These are phyloP conservation scores for Rhinichthys klamathensis DNA, from an alignment of 2,113 vertebrate species.

Conservation along the genomic window DNA sequence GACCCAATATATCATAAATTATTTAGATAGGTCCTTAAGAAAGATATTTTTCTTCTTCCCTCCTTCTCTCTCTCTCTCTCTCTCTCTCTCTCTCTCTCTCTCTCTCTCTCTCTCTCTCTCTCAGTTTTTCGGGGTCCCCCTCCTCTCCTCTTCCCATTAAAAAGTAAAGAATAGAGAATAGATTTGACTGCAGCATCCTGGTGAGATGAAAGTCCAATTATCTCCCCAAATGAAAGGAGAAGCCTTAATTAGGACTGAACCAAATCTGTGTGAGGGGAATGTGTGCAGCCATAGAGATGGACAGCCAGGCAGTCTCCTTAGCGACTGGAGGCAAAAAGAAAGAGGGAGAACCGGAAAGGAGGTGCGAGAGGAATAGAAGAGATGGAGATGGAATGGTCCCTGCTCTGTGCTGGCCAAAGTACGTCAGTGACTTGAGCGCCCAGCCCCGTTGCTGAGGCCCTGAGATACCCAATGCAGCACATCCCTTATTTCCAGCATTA, in stretches of 20 bases:
- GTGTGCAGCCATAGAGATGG: constrained; percentile 82
- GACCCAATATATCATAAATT: constrained; percentile 87
- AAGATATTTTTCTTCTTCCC: constrained; percentile 84
- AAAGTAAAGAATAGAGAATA: constrained; percentile 91
- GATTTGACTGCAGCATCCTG: constrained; percentile 91
- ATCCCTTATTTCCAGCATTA: constrained; percentile 81
- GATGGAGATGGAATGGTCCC: background rate
- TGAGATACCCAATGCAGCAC: constrained; percentile 76
- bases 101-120: constrained; percentile 88
- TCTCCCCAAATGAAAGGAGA: constrained; percentile 92
- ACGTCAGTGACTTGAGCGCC: constrained; percentile 7
- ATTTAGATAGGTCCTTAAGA: constrained; percentile 90
- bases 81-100: constrained; percentile 87
- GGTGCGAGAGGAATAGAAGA: background rate
- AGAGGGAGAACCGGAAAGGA: background rate
- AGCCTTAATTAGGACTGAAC: constrained; percentile 91
- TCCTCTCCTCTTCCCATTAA: constrained; percentile 72
- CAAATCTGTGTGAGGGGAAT: constrained; percentile 86
- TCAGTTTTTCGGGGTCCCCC: constrained; percentile 69
- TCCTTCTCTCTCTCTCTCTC: constrained; percentile 82
- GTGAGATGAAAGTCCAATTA: constrained; percentile 97
- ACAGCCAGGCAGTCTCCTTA: constrained; percentile 81
- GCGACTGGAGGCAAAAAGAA: constrained; percentile 71
- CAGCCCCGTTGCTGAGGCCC: constrained; percentile 81
- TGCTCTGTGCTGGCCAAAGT: constrained; percentile 15